Conservation (phyloP, 1,140 invertebrate species). For the Lasioglossum baleicum region DNA sequence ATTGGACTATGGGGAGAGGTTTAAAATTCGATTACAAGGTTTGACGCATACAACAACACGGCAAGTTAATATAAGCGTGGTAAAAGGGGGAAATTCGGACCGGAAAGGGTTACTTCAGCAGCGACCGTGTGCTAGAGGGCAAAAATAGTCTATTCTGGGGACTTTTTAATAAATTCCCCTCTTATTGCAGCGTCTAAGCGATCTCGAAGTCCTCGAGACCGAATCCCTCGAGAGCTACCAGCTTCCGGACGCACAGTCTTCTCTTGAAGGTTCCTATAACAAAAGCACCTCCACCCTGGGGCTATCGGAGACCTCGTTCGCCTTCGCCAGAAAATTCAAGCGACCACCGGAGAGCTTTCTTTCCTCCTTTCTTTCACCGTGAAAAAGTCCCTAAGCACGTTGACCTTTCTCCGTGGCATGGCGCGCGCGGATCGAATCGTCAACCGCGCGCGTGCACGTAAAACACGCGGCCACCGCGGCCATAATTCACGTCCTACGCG, state of each 20-base stretch:
- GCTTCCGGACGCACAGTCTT: neutral
- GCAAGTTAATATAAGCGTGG: no score
- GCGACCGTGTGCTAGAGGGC: no score
- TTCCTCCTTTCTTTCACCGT: neutral
- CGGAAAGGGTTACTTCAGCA: no score
- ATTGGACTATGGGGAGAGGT: no score
- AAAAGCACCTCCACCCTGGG: neutral
- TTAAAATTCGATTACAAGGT: no score
- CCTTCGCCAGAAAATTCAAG: conserved; percentile 5
- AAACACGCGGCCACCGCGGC: neutral
- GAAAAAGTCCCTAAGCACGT: neutral
- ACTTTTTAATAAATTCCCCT: no score
- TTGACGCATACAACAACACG: no score
- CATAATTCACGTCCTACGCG: neutral
- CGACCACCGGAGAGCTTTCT: neutral
- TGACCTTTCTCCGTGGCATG: neutral
- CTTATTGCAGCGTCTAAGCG: no score
- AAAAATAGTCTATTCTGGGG: no score
- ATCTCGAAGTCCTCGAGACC: no score
- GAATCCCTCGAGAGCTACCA: neutral
- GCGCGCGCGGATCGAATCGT: neutral
- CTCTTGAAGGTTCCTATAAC: neutral
- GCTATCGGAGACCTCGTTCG: neutral
- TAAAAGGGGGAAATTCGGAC: no score
- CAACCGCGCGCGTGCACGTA: neutral